Conservation (phyloP, 2,113 vertebrate genomes). For the Oncorhynchus mykiss region DNA sequence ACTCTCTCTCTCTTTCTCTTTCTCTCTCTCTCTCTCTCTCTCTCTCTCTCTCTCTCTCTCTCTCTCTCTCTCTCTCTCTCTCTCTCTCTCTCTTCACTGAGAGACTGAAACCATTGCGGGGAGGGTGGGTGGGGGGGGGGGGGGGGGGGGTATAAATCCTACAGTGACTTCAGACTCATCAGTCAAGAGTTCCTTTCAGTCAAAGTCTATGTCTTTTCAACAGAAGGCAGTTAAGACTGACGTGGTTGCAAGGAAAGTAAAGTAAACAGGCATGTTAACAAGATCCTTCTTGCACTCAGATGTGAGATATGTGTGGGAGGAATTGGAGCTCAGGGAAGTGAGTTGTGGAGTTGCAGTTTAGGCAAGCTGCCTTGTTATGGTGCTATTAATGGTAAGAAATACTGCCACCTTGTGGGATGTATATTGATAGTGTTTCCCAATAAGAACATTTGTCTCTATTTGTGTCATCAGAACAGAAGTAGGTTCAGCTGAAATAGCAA, state of each 20-base stretch:
- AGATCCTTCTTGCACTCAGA: constrained; percentile 2
- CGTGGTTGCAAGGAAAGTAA: background rate
- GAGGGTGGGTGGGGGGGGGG: background rate
- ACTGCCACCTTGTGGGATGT: constrained; percentile 50
- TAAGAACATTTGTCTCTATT: background rate
- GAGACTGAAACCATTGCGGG: background rate
- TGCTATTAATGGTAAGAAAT: background rate
- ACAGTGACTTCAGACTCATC: background rate
- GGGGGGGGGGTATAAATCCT: background rate
- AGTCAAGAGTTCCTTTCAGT: background rate
- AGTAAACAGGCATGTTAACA: constrained; percentile 5
- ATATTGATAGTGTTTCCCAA: background rate
- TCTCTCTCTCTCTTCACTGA: background rate
- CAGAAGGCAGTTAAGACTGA: background rate
- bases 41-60: background rate
- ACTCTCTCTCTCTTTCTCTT: background rate
- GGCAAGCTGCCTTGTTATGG: background rate
- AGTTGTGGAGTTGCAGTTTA: background rate
- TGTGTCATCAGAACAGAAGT: constrained; percentile 7
- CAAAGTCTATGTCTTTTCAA: background rate
- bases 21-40: background rate
- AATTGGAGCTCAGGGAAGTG: too few relatives aligned
- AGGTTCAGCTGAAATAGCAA: constrained; percentile 15
- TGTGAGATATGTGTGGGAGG: background rate
- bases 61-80: too few relatives aligned